Conservation (phyloP, 2,888 invertebrate genomes). For the Druceiella hillmani region DNA sequence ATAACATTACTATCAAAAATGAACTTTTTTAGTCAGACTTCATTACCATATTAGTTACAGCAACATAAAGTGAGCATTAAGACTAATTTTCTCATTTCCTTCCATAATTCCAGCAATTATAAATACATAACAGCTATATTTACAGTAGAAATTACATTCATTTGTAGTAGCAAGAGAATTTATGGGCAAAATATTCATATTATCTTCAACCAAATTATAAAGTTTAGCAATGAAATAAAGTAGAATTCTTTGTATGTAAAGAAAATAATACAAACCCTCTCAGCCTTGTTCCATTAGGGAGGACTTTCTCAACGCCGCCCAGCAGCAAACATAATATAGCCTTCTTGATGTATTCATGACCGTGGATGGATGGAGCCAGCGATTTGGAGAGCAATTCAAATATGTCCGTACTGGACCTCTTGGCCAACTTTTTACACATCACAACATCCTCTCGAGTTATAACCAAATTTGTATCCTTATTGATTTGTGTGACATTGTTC, state of each 20-base stretch:
- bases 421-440: conserved; percentile 78
- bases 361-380: conserved; percentile 96
- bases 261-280: conserved; percentile 62
- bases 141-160: too few species aligned
- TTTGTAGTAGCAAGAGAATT: too few species aligned
- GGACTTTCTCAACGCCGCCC: conserved; percentile 91
- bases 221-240: too few species aligned
- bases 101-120: too few species aligned
- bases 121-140: too few species aligned
- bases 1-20: too few species aligned
- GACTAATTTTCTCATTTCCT: too few species aligned
- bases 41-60: too few species aligned
- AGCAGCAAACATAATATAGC: conserved; percentile 91
- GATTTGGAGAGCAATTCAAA: conserved; percentile 89
- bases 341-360: conserved; percentile 93
- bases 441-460: conserved; percentile 85
- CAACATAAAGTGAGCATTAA: too few species aligned
- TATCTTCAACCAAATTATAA: too few species aligned
- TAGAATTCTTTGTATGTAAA: conserved; percentile 1
- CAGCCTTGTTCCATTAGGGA: conserved; percentile 87
- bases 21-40: too few species aligned
- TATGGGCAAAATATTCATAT: too few species aligned
- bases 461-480: conserved; percentile 74
- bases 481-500: conserved; percentile 84
- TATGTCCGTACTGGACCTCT: conserved; percentile 65